phyloP scores from a whole-genome alignment of 2,888 invertebrate species.

The Diplolepis rosae region DNA sequence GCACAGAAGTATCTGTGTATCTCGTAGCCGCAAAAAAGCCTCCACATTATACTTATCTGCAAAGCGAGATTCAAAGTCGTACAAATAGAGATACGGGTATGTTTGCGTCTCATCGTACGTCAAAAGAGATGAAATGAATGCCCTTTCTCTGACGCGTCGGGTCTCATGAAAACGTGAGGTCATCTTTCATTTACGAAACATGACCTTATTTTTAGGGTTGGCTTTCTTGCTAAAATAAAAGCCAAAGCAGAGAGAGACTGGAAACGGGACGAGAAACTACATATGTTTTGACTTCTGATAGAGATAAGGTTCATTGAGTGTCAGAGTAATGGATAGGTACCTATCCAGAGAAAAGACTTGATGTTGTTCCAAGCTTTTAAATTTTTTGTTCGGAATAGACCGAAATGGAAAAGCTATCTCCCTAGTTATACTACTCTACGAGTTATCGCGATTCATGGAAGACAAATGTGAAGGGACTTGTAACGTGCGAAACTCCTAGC shows the following conservation, averaged over 20 bases:
- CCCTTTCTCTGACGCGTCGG: slow-evolving; percentile 36
- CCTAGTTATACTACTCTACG: background rate
- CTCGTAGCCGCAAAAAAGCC: slow-evolving; percentile 40
- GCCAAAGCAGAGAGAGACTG: background rate
- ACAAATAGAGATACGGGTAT: slow-evolving; percentile 69
- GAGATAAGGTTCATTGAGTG: slow-evolving; percentile 16
- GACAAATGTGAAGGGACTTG: background rate
- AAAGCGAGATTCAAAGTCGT: slow-evolving; percentile 70
- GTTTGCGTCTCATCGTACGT: slow-evolving; percentile 71
- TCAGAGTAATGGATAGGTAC: background rate
- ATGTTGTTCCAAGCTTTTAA: background rate
- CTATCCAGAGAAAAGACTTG: background rate
- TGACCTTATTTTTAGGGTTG: background rate
- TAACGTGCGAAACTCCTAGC: slow-evolving; percentile 22
- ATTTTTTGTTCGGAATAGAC: background rate
- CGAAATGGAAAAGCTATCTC: background rate
- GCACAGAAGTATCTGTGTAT: slow-evolving; percentile 21
- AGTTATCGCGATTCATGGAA: slow-evolving; percentile 11
- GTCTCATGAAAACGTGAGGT: slow-evolving; percentile 32
- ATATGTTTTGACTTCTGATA: slow-evolving; percentile 25
- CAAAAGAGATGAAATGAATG: slow-evolving; percentile 60
- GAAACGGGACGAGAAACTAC: background rate
- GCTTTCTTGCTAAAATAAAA: background rate
- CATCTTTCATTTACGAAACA: slow-evolving; percentile 9
- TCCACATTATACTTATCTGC: slow-evolving; percentile 53